These are phyloP conservation scores for Ciconia boyciana DNA, from an alignment of 2,113 vertebrate genomes.

Conservation along the genomic window DNA sequence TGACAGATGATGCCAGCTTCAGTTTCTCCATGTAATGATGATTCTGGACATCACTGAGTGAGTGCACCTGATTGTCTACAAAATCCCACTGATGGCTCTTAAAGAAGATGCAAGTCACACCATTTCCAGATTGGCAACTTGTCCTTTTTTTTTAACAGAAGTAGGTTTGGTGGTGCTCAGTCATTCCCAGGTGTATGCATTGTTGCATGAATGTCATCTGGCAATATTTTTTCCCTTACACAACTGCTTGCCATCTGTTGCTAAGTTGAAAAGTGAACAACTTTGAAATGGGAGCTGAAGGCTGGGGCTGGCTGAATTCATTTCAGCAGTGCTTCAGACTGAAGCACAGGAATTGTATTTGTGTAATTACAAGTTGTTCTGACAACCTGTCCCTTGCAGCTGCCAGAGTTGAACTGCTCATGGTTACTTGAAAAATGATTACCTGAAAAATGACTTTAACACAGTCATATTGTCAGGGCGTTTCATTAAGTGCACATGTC, in stretches of 20 bases:
- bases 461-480: accelerated
- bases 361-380: not conserved
- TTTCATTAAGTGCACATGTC: not conserved
- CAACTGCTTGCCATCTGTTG: not conserved
- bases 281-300: not conserved
- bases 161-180: not conserved
- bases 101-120: not conserved
- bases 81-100: not conserved
- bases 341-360: not conserved
- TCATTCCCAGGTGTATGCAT: not conserved
- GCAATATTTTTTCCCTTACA: not conserved
- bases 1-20: not conserved
- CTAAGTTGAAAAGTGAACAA: not conserved
- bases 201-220: not conserved
- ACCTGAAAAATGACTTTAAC: not conserved
- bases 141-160: not conserved
- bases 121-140: not conserved
- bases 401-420: not conserved
- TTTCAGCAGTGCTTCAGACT: not conserved
- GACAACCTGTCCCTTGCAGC: not conserved
- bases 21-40: not conserved
- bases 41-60: not conserved
- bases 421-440: not conserved
- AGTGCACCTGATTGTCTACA: not conserved
- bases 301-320: not conserved